Conservation (phyloP, 2,888 invertebrate genomes). For the Mesochorus sp. region DNA sequence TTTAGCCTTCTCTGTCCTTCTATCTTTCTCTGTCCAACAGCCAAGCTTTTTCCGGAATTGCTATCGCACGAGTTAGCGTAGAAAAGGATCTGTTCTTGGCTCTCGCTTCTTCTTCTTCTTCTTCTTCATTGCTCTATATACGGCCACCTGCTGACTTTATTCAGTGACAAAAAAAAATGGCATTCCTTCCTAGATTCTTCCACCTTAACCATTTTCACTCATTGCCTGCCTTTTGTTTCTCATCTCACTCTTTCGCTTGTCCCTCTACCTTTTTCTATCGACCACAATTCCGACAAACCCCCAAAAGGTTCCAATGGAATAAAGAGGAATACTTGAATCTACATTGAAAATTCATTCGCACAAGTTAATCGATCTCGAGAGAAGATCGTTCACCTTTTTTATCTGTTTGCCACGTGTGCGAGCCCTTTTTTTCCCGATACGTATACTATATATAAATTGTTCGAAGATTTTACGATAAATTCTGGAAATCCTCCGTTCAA, state of each 20-base stretch:
- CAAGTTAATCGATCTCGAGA: slow-evolving; percentile 43
- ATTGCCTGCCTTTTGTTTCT: slow-evolving; percentile 18
- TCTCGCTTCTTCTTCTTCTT: slow-evolving; percentile 29
- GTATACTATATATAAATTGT: not conserved
- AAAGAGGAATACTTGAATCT: slow-evolving; percentile 67
- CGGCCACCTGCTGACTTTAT: slow-evolving; percentile 52
- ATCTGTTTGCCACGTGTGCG: not conserved
- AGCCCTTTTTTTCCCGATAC: slow-evolving; percentile 18
- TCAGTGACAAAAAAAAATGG: slow-evolving; percentile 43
- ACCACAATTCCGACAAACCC: not conserved
- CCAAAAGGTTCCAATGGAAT: slow-evolving; percentile 69
- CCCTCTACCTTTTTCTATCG: not conserved
- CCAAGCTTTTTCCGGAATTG: not conserved
- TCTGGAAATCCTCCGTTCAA: slow-evolving; percentile 6
- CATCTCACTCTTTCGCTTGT: not conserved
- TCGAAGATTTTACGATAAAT: slow-evolving; percentile 44
- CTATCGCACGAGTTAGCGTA: slow-evolving; percentile 20
- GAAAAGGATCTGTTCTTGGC: slow-evolving; percentile 13
- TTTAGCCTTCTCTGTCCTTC: slow-evolving; percentile 1
- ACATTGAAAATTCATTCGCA: slow-evolving; percentile 37
- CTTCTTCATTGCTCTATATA: not conserved
- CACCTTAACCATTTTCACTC: slow-evolving; percentile 26
- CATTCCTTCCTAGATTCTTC: slow-evolving; percentile 46
- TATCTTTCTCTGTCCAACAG: no score
- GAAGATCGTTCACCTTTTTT: not conserved